These are phyloP conservation scores for Drosophila borealis DNA, from an alignment of 2,888 invertebrate species.

Conservation along the genomic window DNA sequence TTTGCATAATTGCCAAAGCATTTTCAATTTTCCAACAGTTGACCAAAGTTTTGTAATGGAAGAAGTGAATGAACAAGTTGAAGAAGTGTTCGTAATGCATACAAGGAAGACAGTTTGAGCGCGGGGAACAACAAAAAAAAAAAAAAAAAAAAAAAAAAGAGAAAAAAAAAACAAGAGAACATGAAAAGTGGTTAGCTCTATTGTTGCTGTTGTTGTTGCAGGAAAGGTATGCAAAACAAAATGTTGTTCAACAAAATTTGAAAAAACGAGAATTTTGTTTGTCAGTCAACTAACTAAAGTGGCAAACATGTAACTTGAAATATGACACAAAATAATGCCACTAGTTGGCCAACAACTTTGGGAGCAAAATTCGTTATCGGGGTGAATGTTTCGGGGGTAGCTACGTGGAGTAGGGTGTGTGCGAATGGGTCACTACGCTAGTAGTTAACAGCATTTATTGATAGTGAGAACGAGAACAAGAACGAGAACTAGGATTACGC, in stretches of 20 bases:
- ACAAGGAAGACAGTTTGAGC: conserved; percentile 13
- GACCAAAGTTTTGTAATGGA: conserved; percentile 37
- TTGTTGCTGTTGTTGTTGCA: conserved; percentile 2
- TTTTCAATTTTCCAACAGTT: conserved; percentile 46
- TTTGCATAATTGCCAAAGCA: conserved; percentile 29
- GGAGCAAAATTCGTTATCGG: conserved; percentile 1
- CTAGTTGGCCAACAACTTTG: conserved; percentile 45
- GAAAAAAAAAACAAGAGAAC: neutral
- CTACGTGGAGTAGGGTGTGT: neutral
- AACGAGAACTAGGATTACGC: conserved; percentile 16
- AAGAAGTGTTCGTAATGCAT: conserved; percentile 35
- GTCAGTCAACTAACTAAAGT: conserved; percentile 21
- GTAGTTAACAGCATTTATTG: conserved; percentile 18
- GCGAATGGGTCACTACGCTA: conserved; percentile 31
- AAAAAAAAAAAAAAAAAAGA: no score
- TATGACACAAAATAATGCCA: conserved; percentile 41
- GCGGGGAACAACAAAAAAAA: neutral
- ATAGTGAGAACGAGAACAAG: conserved; percentile 20
- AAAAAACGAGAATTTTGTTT: conserved; percentile 8
- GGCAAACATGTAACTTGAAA: conserved; percentile 31
- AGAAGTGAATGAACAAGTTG: conserved; percentile 48
- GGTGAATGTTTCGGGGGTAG: neutral
- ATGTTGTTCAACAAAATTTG: conserved; percentile 18
- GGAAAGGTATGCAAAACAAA: conserved; percentile 8
- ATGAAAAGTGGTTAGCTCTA: conserved; percentile 2